These are phyloP conservation scores for Crambe crambe DNA, from an alignment of 37 sponge, comb jelly and placozoan genomes.

Conservation along the genomic window DNA sequence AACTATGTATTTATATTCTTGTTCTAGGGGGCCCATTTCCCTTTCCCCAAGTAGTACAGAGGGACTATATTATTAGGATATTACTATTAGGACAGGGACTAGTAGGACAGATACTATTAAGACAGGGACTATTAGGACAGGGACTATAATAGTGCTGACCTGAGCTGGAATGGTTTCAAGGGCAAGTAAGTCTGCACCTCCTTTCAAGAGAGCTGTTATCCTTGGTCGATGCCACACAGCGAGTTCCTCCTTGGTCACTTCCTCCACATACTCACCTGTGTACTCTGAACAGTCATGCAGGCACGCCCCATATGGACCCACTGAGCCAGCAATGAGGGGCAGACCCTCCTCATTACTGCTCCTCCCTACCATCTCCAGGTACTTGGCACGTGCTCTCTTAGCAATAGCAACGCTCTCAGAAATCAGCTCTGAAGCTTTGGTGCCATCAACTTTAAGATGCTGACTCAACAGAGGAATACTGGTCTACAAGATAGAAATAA, in stretches of 20 bases:
- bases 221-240: conserved; percentile 75
- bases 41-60: no score
- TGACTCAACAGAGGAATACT: conserved; percentile 66
- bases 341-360: neutral
- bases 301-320: conserved; percentile 91
- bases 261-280: conserved; percentile 79
- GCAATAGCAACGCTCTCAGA: conserved; percentile 69
- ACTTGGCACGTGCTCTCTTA: conserved; percentile 43
- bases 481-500: conserved; percentile 26
- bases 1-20: no score
- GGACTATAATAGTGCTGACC: no score
- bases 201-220: conserved; percentile 37
- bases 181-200: conserved; percentile 78
- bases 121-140: no score
- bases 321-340: conserved; percentile 85
- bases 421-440: conserved; percentile 60
- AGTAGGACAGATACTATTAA: no score
- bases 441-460: conserved; percentile 24
- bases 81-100: no score
- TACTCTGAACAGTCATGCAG: conserved; percentile 86
- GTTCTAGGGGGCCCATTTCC: no score
- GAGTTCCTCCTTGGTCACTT: conserved; percentile 63
- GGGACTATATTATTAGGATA: no score
- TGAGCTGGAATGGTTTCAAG: conserved; percentile 78
- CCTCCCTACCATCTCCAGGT: neutral